Percentiles rank a stretch among this genome's conserved stretches.
phyloP scores from a whole-genome alignment of 2,797 vertebrate genomes.

The Sebastes cheni region DNA sequence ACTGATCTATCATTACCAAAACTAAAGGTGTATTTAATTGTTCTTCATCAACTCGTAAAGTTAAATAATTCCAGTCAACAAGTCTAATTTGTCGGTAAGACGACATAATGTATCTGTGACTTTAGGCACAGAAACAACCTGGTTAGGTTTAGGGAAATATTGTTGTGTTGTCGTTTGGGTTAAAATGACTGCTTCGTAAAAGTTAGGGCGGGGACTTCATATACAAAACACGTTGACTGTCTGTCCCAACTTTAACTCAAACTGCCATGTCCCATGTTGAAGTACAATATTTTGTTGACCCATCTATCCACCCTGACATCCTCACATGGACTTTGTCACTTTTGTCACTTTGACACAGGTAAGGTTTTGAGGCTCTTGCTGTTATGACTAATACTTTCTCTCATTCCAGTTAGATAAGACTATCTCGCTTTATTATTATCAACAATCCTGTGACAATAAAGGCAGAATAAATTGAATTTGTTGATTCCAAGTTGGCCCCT shows the following conservation, averaged over 20 bases:
- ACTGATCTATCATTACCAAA: neutral
- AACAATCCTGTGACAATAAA: neutral
- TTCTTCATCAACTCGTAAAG: neutral
- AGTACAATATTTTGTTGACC: neutral
- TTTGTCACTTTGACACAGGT: neutral
- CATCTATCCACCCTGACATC: neutral
- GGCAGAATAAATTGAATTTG: neutral
- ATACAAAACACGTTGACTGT: neutral
- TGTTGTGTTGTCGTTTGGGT: neutral
- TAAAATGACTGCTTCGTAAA: neutral
- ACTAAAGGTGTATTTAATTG: neutral
- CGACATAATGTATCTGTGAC: too few relatives aligned
- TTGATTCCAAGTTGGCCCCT: neutral
- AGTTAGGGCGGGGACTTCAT: neutral
- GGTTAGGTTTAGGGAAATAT: neutral
- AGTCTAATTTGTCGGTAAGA: too few relatives aligned
- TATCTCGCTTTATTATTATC: neutral
- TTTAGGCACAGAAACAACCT: too few relatives aligned
- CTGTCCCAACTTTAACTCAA: neutral
- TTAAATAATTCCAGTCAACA: neutral
- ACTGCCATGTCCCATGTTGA: neutral
- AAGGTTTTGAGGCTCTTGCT: neutral
- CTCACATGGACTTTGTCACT: neutral
- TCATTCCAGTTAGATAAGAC: neutral
- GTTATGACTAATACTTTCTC: neutral